Percentiles rank a stretch among this genome's conserved stretches.
phyloP scores from a whole-genome alignment of 2,888 invertebrate genomes.

The Dione vanillae region DNA sequence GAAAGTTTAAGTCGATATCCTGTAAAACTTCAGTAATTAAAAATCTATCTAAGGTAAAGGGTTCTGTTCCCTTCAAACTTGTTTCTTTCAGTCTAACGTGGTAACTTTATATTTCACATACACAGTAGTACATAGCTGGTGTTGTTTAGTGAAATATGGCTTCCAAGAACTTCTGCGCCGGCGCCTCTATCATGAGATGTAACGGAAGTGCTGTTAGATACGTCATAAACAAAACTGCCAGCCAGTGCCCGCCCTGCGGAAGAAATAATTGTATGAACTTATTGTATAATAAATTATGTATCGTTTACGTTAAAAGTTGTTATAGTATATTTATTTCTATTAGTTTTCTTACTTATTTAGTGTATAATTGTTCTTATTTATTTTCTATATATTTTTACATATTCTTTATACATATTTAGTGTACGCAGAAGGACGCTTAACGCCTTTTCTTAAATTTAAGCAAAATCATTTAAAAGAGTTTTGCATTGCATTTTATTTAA shows the following conservation, averaged over 20 bases:
- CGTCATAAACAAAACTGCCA: slow-evolving; percentile 54
- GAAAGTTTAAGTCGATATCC: background rate
- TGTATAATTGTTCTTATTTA: too few species aligned
- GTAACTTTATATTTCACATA: background rate
- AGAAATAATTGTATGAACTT: too few species aligned
- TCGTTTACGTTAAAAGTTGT: too few species aligned
- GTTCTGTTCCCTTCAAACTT: background rate
- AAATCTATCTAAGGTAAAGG: background rate
- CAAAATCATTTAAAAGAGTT: background rate
- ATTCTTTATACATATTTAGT: too few species aligned
- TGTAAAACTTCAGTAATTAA: background rate
- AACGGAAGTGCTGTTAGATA: slow-evolving; percentile 58
- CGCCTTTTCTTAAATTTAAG: background rate
- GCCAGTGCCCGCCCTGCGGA: slow-evolving; percentile 58
- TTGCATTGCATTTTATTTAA: background rate
- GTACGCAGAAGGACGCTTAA: too few species aligned
- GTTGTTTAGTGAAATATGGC: background rate
- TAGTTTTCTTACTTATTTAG: too few species aligned
- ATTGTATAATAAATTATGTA: too few species aligned
- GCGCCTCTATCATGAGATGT: slow-evolving; percentile 59
- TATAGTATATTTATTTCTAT: too few species aligned
- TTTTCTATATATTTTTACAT: too few species aligned
- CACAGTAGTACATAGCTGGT: background rate
- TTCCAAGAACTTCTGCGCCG: slow-evolving; percentile 53
- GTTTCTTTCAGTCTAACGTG: background rate